Conservation (phyloP, 2,888 invertebrate genomes). For the Dolichomitus sp. region DNA sequence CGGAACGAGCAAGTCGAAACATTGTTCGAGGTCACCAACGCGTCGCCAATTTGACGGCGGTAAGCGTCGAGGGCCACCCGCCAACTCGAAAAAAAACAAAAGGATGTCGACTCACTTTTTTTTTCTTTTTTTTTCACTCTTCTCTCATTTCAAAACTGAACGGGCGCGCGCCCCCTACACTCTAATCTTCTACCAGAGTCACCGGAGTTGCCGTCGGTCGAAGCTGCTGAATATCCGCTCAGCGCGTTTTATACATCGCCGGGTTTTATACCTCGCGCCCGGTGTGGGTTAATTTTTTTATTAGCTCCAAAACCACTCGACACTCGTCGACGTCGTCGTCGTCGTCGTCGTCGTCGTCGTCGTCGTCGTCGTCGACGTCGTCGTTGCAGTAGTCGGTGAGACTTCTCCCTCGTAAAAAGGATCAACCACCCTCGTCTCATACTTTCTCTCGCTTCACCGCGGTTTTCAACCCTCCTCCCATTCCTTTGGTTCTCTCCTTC, state of each 20-base stretch:
- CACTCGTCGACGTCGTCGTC: constrained; percentile 69
- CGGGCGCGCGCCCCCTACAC: constrained; percentile 32
- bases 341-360: constrained; percentile 58
- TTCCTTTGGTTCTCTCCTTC: constrained; percentile 29
- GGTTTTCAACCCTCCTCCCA: constrained; percentile 10
- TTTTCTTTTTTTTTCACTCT: constrained; percentile 13
- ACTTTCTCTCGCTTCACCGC: constrained; percentile 18
- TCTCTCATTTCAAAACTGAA: constrained; percentile 54
- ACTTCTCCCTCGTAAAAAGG: constrained; percentile 73
- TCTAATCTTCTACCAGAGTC: constrained; percentile 20
- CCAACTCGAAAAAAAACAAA: constrained; percentile 56
- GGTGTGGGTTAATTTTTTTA: constrained; percentile 82
- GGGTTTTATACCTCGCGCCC: constrained; percentile 74
- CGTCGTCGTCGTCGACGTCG: constrained; percentile 54
- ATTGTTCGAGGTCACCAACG: constrained; percentile 71
- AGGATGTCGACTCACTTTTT: constrained; percentile 37
- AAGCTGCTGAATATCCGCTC: constrained; percentile 38
- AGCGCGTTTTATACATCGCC: constrained; percentile 77
- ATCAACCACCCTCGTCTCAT: constrained; percentile 64
- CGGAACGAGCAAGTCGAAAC: constrained; percentile 56
- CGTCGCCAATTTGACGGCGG: constrained; percentile 67
- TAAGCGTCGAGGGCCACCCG: constrained; percentile 59
- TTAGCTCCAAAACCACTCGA: constrained; percentile 84
- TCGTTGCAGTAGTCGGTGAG: constrained; percentile 55
- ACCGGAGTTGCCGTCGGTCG: constrained; percentile 39